Percentiles rank a stretch among this genome's conserved stretches.
phyloP scores from a whole-genome alignment of 2,113 vertebrate genomes.

The Oreochromis spilurus region DNA sequence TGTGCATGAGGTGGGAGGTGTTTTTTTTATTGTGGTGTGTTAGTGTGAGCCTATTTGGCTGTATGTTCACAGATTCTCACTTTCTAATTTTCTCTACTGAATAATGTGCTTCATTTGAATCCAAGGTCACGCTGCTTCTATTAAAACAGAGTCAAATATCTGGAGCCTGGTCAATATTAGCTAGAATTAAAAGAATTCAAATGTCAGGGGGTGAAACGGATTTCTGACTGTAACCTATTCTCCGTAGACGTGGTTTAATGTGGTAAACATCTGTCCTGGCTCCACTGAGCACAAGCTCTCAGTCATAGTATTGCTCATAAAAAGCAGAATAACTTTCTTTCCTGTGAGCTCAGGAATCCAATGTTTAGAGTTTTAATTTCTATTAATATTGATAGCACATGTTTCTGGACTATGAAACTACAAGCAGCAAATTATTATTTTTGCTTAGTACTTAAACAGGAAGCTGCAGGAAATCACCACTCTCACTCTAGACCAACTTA shows the following conservation, averaged over 20 bases:
- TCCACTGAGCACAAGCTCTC: background rate
- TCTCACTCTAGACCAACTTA: background rate
- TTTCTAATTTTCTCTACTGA: constrained; percentile 5
- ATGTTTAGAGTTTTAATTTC: background rate
- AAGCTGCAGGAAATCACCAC: background rate
- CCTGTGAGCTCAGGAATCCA: background rate
- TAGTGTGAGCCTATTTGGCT: background rate
- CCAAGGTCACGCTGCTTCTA: constrained; percentile 29
- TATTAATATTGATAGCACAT: background rate
- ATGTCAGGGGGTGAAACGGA: constrained; percentile 27
- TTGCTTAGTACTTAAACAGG: background rate
- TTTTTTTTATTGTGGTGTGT: background rate
- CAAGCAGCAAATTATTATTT: background rate
- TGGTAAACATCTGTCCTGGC: constrained; percentile 14
- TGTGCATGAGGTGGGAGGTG: constrained; percentile 4
- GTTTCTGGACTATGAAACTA: background rate
- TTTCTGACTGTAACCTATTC: constrained; percentile 15
- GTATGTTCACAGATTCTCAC: background rate
- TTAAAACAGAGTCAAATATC: constrained; percentile 29
- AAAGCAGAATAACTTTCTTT: background rate
- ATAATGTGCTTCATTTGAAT: constrained; percentile 34
- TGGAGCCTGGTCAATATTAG: constrained; percentile 7
- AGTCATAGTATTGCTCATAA: background rate
- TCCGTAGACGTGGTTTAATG: constrained; percentile 22
- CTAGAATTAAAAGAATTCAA: constrained; percentile 29